phyloP scores from a whole-genome alignment of 2,113 vertebrate genomes.

The Limnothrissa miodon region DNA sequence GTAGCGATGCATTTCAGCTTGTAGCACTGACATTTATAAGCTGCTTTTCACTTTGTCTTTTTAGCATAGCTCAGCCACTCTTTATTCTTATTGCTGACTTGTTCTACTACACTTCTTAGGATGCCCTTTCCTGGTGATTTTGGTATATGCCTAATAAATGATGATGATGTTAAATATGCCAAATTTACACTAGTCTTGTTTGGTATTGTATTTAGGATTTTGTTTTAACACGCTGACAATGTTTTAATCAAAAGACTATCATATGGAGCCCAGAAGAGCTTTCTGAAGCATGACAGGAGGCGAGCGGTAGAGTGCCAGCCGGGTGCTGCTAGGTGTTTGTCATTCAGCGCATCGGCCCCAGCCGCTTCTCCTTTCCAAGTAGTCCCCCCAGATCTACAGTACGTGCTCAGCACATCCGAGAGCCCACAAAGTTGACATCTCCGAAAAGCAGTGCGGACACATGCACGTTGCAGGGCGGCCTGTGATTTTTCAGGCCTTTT shows the following conservation, averaged over 20 bases:
- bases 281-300: background rate
- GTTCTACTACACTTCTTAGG: too few relatives aligned
- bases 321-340: constrained; percentile 8
- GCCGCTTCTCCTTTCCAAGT: background rate
- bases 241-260: background rate
- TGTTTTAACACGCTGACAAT: background rate
- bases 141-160: too few relatives aligned
- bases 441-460: background rate
- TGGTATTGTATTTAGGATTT: background rate
- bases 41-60: background rate
- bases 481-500: constrained; percentile 5
- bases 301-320: constrained; percentile 15
- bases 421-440: constrained; percentile 14
- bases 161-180: background rate
- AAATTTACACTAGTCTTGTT: background rate
- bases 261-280: background rate
- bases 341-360: constrained; percentile 2
- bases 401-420: constrained; percentile 23
- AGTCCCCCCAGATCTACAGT: background rate
- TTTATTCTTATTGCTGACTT: background rate
- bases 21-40: background rate
- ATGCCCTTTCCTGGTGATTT: background rate
- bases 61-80: too few relatives aligned
- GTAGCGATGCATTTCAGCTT: background rate
- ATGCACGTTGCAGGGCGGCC: background rate